Evolutionary conservation across 2,797 vertebrate species (phyloP).

Genomic region (Acanthopagrus latus): DNA sequence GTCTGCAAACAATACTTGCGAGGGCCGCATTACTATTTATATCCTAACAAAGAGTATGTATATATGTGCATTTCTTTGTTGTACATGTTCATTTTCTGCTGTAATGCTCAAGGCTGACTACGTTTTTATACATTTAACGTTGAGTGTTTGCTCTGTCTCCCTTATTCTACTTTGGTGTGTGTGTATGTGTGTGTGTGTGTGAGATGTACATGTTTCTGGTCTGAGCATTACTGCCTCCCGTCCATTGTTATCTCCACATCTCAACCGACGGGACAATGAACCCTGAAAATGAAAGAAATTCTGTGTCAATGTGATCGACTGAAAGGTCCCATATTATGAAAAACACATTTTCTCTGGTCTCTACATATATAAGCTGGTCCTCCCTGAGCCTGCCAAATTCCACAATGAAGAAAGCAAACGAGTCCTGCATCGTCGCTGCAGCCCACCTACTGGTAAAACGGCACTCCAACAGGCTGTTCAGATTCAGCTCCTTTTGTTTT

Average conservation of each 20-base stretch:
- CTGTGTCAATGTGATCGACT: conserved; percentile 28
- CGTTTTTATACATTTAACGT: not conserved
- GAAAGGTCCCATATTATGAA: too few species aligned
- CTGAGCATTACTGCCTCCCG: not conserved
- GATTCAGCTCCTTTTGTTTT: too few species aligned
- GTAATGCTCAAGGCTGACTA: not conserved
- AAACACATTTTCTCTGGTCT: too few species aligned
- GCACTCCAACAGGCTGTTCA: too few species aligned
- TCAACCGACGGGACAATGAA: not conserved
- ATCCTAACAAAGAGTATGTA: not conserved
- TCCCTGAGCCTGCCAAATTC: too few species aligned
- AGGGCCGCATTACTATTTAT: too few species aligned
- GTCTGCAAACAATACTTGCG: not conserved
- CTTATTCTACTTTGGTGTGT: not conserved
- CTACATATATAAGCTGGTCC: too few species aligned
- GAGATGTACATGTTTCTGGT: not conserved
- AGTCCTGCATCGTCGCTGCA: too few species aligned
- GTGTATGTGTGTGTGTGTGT: not conserved
- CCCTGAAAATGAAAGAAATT: conserved; percentile 38
- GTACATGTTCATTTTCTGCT: not conserved
- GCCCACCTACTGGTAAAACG: too few species aligned
- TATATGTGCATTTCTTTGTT: not conserved
- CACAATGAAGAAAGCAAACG: too few species aligned
- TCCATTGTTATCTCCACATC: not conserved
- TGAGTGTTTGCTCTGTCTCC: not conserved